Percentiles rank a stretch among this genome's conserved stretches.
phyloP scores from a whole-genome alignment of 2,113 vertebrate species.

The Oplegnathus fasciatus region DNA sequence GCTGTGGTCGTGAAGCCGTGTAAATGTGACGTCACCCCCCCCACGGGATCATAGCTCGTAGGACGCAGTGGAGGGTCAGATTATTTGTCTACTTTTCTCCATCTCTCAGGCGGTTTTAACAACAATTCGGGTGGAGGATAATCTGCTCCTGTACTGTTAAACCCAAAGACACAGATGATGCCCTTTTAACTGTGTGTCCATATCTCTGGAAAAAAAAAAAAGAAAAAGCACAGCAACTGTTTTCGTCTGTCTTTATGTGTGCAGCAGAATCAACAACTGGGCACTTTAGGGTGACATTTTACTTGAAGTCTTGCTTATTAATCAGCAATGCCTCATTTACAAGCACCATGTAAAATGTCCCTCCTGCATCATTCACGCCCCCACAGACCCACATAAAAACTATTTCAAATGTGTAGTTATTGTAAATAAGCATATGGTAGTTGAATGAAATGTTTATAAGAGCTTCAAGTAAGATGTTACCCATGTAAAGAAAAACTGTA shows the following conservation, averaged over 20 bases:
- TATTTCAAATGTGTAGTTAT: conserved; percentile 41
- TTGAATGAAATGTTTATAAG: conserved; percentile 39
- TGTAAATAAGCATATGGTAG: conserved; percentile 67
- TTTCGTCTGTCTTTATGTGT: conserved; percentile 58
- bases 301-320: conserved; percentile 70
- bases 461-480: conserved; percentile 78
- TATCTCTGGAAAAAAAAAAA: conserved; percentile 37
- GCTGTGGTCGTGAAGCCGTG: conserved; percentile 28
- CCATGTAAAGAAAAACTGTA: conserved; percentile 57
- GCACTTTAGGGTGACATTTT: conserved; percentile 78
- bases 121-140: conserved; percentile 53
- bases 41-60: not conserved
- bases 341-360: conserved; percentile 57
- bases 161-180: conserved; percentile 68
- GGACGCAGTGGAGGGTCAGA: conserved; percentile 5
- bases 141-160: conserved; percentile 68
- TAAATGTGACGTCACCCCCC: conserved; percentile 11
- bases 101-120: conserved; percentile 70
- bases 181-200: conserved; percentile 54
- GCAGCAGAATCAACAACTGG: conserved; percentile 75
- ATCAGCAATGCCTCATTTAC: conserved; percentile 56
- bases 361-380: conserved; percentile 40
- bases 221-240: conserved; percentile 72
- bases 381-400: not conserved
- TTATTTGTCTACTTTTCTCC: conserved; percentile 57